Evolutionary conservation across 2,113 vertebrate genomes (phyloP).

Genomic region (Sciurus niger): DNA sequence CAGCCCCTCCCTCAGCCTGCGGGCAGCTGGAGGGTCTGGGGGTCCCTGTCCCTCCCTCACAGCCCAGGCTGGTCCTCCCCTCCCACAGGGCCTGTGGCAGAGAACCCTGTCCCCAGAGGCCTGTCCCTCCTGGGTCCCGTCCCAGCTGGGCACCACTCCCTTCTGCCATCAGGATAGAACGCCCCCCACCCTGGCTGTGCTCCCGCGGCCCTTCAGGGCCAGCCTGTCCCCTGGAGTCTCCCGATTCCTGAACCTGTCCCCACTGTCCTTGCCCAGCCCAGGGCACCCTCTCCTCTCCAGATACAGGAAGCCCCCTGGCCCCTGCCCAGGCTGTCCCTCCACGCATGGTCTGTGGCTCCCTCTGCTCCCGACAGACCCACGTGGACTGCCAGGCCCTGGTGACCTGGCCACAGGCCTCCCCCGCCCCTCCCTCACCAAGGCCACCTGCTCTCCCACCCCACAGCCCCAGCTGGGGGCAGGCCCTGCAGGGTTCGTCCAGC

Average conservation of each 20-base stretch:
- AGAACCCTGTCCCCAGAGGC: background rate
- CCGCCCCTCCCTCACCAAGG: fast-evolving
- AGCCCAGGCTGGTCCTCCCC: background rate
- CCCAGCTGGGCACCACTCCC: background rate
- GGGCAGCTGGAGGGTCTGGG: background rate
- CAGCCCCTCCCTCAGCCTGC: background rate
- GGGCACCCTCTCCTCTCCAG: background rate
- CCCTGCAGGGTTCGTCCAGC: fast-evolving
- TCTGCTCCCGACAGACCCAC: background rate
- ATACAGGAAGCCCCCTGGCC: fast-evolving
- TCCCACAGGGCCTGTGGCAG: background rate
- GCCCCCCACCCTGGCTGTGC: background rate
- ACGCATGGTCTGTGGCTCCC: fast-evolving
- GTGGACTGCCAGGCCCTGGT: fast-evolving
- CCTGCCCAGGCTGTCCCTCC: background rate
- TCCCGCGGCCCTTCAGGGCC: background rate
- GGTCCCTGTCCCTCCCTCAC: too few relatives aligned
- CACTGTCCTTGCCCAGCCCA: background rate
- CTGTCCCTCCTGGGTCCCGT: background rate
- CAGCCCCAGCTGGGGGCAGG: fast-evolving
- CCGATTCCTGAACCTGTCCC: background rate
- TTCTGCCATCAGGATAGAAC: fast-evolving
- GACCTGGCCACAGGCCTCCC: background rate
- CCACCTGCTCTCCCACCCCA: background rate
- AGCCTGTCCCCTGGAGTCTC: too few relatives aligned